Evolutionary conservation across 1,140 invertebrate species (phyloP), one percentile per base, ranked within the genome.

Genomic region (Dryas iulia): DNA sequence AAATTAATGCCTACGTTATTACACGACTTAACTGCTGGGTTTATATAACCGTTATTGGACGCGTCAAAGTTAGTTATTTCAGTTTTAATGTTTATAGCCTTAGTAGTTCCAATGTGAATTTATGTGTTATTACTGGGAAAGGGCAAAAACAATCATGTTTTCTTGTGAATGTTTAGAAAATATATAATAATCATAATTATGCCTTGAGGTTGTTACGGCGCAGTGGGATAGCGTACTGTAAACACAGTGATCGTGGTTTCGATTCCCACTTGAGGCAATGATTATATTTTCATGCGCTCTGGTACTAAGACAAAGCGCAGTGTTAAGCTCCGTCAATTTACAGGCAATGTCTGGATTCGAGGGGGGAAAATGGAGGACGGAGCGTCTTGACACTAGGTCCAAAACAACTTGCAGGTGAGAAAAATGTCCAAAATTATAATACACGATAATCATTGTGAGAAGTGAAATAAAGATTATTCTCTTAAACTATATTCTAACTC

Each of bases 31-130:
- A 66, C 6, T 30, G 35, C n/a, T 53, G 1, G 53, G 18, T 59
- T 66, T 59, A 53, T 52, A 47, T 24, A 60, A 35, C 39, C 30
- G 58, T 67, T 60, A 60, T 30, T 58, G 18, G 24, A 28, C 56
- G 67, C 25, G 57, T 59, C 47, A 39, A 70, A 35, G 18, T 65
- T 60, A 67, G 35, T 60, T 31, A 69, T 58, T 58, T 59, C 30
- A 62, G 23, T 56, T 56, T 61, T 62, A 58, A 62, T 47, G 67
- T 54, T 52, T 69, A 63, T 59, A 18, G 25, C 11, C 47, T 52
- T 33, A 14, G 39, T 18, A 53, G 39, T 53, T 53, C 3, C 39
- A 61, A 18, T 18, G 24, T 14, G 39, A 53, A 53, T 62, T 35
- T 10, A 62, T 53, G 25, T 53, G 47, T 28, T 62, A 62, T 52